Conservation (phyloP, 2,888 invertebrate genomes). For the Philhelius pedissequus region DNA sequence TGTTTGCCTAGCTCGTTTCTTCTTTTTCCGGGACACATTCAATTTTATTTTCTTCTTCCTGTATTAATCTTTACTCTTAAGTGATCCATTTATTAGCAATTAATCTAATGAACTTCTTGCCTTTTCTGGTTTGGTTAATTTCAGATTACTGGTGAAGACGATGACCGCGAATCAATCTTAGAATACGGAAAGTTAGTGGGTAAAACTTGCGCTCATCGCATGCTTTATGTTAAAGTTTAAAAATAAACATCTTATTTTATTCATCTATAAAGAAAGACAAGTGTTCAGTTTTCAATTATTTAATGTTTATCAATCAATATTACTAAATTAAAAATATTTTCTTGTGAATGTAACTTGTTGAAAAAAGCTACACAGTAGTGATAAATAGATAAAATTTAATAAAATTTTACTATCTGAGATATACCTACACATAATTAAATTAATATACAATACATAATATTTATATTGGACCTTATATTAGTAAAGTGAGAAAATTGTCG, state of each 20-base stretch:
- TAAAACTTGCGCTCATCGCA: conserved; percentile 75
- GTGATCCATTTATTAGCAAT: neutral
- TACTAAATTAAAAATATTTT: neutral
- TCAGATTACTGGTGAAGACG: conserved; percentile 71
- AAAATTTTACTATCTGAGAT: conserved; percentile 20
- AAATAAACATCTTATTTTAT: neutral
- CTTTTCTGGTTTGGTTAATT: conserved; percentile 47
- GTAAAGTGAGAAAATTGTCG: neutral
- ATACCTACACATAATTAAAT: conserved; percentile 19
- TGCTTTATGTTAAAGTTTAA: conserved; percentile 73
- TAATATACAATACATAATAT: conserved; percentile 9
- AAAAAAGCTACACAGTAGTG: conserved; percentile 7
- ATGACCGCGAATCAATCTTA: conserved; percentile 72
- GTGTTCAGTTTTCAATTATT: conserved; percentile 32
- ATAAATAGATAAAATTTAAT: neutral
- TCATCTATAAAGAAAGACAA: conserved; percentile 1
- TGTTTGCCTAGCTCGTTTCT: neutral
- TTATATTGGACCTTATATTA: conserved; percentile 25
- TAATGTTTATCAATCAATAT: conserved; percentile 16
- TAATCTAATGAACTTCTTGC: conserved; percentile 12
- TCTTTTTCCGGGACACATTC: neutral
- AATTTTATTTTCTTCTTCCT: conserved; percentile 12
- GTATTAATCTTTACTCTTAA: conserved; percentile 24
- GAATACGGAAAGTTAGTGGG: conserved; percentile 77
- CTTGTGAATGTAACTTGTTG: conserved; percentile 35